Evolutionary conservation across 1,140 invertebrate genomes (phyloP), one percentile per base, ranked within the genome.

Genomic region (Monomorium pharaonis): DNA sequence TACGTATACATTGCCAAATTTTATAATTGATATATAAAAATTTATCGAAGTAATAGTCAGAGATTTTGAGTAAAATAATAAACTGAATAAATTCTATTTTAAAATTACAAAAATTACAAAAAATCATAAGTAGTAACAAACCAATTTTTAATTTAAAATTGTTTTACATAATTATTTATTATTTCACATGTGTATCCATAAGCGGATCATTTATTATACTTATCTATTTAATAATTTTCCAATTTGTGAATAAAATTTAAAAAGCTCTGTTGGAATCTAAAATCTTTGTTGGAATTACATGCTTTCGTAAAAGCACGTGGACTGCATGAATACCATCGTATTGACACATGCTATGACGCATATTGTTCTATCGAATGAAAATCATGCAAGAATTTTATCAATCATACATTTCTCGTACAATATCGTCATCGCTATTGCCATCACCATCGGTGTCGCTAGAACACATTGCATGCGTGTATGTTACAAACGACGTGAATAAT

Each of bases 341-440:
- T 27, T 78, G 33, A 42, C 33, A 24, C 58, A n/a, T 33, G 27
- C 18, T 33, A 37, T 63, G 75, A 78, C 60, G 42, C 75, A 47
- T 24, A 10, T 63, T 24, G 37, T 51, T 78, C 27, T 42, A 65
- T 37, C 16, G 37, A 78, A 78, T 78, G 60, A 78, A 49, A 21
- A 49, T 63, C 21, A n/a, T 33, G 44, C 58, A 44, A 27, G 37
- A 42, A 49, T 78, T 65, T 24, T n/a, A 51, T 78, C 27, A 49
- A 63, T 78, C 42, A 78, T 24, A 44, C 75, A 78, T 78, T 78
- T 78, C 75, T 49, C 58, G 44, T 63, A 33, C 27, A 78, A 63
- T 49, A 27, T 21, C 42, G 75, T 78, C 75, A 78, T 78, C 60
- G 30, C 51, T 78, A 78, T 51, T 65, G 60, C 60, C 37, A 78